Evolutionary conservation across 1,140 invertebrate species (phyloP).

Genomic region (Phocides pigmalion): DNA sequence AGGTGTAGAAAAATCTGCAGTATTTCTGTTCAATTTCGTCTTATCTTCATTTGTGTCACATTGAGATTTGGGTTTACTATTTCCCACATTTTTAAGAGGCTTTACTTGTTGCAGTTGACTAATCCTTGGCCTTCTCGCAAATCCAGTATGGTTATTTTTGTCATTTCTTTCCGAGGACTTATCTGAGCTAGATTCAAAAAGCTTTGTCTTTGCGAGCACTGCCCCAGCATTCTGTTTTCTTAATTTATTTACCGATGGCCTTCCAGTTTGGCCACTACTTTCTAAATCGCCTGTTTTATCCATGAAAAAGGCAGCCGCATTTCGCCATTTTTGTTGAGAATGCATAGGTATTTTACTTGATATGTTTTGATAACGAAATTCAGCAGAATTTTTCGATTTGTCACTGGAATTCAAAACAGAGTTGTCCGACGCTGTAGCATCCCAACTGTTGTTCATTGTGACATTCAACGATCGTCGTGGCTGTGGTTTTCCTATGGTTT

Average conservation of each 20-base stretch:
- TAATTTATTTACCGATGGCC: slow-evolving; percentile 86
- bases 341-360: slow-evolving; percentile 46
- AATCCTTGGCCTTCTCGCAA: slow-evolving; percentile 65
- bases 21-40: slow-evolving; percentile 21
- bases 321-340: slow-evolving; percentile 72
- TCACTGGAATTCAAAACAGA: slow-evolving; percentile 57
- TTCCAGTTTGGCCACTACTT: slow-evolving; percentile 71
- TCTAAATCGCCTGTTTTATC: slow-evolving; percentile 74
- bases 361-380: slow-evolving; percentile 55
- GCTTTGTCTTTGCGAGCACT: slow-evolving; percentile 86
- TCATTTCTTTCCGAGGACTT: slow-evolving; percentile 72
- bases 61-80: slow-evolving; percentile 48
- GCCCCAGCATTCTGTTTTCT: slow-evolving; percentile 86
- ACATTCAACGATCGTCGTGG: slow-evolving; percentile 69
- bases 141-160: slow-evolving; percentile 56
- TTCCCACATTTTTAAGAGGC: slow-evolving; percentile 49
- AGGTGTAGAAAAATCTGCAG: slow-evolving; percentile 17
- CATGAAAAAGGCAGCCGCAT: slow-evolving; percentile 77
- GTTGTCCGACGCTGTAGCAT: slow-evolving; percentile 56
- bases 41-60: slow-evolving; percentile 34
- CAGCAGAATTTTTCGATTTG: slow-evolving; percentile 53
- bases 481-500: slow-evolving; percentile 59
- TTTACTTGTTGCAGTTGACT: slow-evolving; percentile 51
- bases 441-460: slow-evolving; percentile 56
- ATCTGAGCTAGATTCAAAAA: slow-evolving; percentile 84